Evolutionary conservation across 2,113 vertebrate species (phyloP).

Genomic region (Rhipidura dahli): DNA sequence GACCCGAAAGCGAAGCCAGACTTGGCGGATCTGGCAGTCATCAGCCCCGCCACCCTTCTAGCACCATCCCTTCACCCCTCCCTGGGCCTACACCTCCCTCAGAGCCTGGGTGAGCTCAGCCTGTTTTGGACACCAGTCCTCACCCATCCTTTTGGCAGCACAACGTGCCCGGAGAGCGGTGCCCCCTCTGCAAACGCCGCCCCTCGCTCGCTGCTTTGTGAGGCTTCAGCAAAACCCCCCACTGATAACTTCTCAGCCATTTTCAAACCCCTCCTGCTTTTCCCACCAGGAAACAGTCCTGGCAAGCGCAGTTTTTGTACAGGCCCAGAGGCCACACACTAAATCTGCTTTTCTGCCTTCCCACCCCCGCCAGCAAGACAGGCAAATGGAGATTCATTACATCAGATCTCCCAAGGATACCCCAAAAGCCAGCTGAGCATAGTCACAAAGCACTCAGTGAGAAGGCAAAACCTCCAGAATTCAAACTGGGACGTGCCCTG

Average conservation of each 20-base stretch:
- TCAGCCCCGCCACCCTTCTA: background rate
- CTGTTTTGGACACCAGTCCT: background rate
- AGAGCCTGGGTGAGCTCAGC: background rate
- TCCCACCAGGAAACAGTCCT: background rate
- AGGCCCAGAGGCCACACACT: background rate
- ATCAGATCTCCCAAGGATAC: background rate
- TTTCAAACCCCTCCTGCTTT: background rate
- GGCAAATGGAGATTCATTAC: background rate
- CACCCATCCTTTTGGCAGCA: background rate
- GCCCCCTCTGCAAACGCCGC: accelerated
- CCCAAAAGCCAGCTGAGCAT: background rate
- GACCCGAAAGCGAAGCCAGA: background rate
- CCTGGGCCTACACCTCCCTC: background rate
- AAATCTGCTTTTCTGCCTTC: background rate
- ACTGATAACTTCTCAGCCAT: background rate
- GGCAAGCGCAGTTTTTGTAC: background rate
- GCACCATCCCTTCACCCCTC: background rate
- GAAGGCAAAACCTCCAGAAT: background rate
- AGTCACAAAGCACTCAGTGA: background rate
- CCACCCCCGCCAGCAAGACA: accelerated
- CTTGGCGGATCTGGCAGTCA: background rate
- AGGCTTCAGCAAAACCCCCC: background rate
- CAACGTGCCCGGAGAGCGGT: accelerated
- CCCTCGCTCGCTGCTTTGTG: background rate
- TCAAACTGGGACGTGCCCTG: background rate